phyloP scores from a whole-genome alignment of 2,113 vertebrate genomes.

The Ramphastos sulfuratus region DNA sequence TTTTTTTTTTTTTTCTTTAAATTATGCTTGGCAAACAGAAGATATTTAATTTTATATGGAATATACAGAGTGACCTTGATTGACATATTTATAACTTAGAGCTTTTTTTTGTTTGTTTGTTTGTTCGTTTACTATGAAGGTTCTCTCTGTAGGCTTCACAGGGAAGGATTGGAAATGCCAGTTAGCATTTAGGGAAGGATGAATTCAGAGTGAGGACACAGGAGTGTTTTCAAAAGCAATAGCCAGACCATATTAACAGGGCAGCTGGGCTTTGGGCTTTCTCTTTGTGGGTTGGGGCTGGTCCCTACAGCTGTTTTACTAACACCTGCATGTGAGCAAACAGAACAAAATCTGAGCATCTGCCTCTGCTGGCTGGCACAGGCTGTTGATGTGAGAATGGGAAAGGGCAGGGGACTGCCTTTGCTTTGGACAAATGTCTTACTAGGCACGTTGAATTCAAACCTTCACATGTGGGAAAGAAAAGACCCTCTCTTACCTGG shows the following conservation, averaged over 20 bases:
- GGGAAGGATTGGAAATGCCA: slow-evolving; percentile 5
- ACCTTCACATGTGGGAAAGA: slow-evolving; percentile 19
- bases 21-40: slow-evolving; percentile 66
- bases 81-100: slow-evolving; percentile 67
- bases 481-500: slow-evolving; percentile 16
- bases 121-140: slow-evolving; percentile 44
- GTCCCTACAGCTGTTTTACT: slow-evolving; percentile 54
- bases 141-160: slow-evolving; percentile 41
- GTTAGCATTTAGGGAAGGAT: not conserved
- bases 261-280: not conserved
- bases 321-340: slow-evolving; percentile 50
- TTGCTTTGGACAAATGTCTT: slow-evolving; percentile 49
- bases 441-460: slow-evolving; percentile 30
- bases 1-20: slow-evolving; percentile 1
- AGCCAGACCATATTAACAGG: not conserved
- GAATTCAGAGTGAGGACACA: not conserved
- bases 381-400: slow-evolving; percentile 22
- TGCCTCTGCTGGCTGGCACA: slow-evolving; percentile 28
- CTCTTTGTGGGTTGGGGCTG: slow-evolving; percentile 36
- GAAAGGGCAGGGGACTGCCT: slow-evolving; percentile 12
- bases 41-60: slow-evolving; percentile 70
- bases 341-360: slow-evolving; percentile 11
- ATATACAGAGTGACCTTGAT: slow-evolving; percentile 59
- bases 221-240: slow-evolving; percentile 7
- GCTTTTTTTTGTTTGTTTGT: not conserved